Evolutionary conservation across 2,888 invertebrate genomes (phyloP), one percentile per base, ranked within the genome.

Genomic region (Dryadula phaetusa): DNA sequence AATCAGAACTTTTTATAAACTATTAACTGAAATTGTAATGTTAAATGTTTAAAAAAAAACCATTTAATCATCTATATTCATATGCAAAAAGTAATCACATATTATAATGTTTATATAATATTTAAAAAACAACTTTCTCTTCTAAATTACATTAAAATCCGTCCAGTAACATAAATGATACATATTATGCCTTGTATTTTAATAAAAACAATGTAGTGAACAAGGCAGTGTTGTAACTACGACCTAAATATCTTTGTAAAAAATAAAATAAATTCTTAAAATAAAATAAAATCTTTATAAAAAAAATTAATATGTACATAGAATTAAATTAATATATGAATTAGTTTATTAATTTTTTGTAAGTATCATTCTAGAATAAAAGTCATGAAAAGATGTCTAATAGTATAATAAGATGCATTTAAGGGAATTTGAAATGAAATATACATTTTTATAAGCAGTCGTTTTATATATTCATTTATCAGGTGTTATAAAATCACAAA

Each of bases 131-230:
- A 28, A 28, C 14, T 18, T 44, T 14, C 12, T 37, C 37, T 37
- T 37, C 25, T 4, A 60, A 46, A 60, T 60, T 28, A 60, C 32
- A 60, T 32, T 28, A 44, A 60, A 60, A 46, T 46, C 60, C 60
- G 60, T 60, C 60, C 44, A 46, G 32, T 32, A 20, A 22, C 12
- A 46, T 20, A 32, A 28, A 46, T 20, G 10, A 44, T 18, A 25
- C 14, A n/a, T 22, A 5, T 20, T 3, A 12, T 37, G 49, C 25
- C 49, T 54, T 37, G 10, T 12, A 37, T 54, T 20, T 34, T 32
- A 2, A 37, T 12, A 37, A 37, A 3, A 37, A 37, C 0, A 6
- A 12, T 12, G 10, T 37, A 12, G n/a, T n/a, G n/a, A n/a, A n/a
- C 12, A 12, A 37, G 37, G 37, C 37, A 12, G 3, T 37, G 12